Evolutionary conservation across 2,113 vertebrate species (phyloP).

Genomic region (Ancistrus triradiatus): DNA sequence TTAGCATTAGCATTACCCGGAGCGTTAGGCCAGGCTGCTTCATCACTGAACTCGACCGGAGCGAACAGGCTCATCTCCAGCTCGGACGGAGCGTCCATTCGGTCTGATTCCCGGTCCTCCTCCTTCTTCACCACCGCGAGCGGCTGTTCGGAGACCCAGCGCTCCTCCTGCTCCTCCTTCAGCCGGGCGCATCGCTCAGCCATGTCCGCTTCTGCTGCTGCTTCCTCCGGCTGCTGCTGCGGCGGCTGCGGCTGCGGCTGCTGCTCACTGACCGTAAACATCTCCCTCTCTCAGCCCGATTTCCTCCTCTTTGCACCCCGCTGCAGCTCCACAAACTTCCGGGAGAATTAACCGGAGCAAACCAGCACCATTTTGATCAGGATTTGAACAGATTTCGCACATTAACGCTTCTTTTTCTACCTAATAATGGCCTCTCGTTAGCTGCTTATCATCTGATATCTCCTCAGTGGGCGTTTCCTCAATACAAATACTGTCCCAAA

Average conservation of each 20-base stretch:
- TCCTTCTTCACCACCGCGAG: background rate
- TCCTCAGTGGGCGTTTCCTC: conserved; percentile 1
- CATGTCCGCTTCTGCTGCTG: background rate
- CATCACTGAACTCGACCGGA: background rate
- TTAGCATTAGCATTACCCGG: background rate
- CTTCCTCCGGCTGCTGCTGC: background rate
- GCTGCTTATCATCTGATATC: background rate
- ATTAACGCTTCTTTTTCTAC: no score
- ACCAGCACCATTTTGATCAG: background rate
- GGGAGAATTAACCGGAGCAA: background rate
- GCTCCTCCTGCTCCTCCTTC: background rate
- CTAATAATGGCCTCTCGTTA: background rate
- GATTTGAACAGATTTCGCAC: no score
- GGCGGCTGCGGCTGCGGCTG: background rate
- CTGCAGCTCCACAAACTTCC: background rate
- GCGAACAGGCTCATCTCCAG: background rate
- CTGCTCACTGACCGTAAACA: background rate
- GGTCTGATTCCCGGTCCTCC: background rate
- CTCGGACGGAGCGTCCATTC: background rate
- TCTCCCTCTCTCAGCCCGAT: background rate
- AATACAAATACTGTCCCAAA: background rate
- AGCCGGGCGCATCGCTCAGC: background rate
- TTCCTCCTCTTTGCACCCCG: background rate
- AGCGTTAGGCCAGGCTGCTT: background rate
- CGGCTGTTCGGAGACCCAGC: no score